Evolutionary conservation across 1,140 invertebrate genomes (phyloP).

Genomic region (Zelostemma sp.): DNA sequence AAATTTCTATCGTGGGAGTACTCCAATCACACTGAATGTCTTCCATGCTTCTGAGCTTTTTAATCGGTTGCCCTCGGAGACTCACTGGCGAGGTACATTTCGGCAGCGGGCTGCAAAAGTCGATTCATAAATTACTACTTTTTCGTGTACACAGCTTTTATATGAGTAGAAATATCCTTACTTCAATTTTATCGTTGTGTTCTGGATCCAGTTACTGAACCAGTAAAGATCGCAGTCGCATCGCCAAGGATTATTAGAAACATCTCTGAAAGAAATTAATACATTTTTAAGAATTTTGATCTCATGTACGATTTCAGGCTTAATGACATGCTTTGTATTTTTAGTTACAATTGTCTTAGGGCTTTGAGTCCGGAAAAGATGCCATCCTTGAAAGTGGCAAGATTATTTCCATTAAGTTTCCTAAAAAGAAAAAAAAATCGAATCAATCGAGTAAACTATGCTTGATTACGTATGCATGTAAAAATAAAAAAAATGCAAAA

Average conservation of each 20-base stretch:
- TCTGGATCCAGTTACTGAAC: slow-evolving; percentile 82
- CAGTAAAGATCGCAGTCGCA: slow-evolving; percentile 87
- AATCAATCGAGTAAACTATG: not conserved
- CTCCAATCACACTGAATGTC: slow-evolving; percentile 71
- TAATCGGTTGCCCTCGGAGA: slow-evolving; percentile 77
- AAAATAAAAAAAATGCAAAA: slow-evolving; percentile 8
- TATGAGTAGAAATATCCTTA: too few species aligned
- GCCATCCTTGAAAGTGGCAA: slow-evolving; percentile 61
- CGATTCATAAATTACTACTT: too few species aligned
- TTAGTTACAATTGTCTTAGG: slow-evolving; percentile 69
- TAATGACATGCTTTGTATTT: too few species aligned
- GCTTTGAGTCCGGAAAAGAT: slow-evolving; percentile 63
- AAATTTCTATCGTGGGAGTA: slow-evolving; percentile 73
- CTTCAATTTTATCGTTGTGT: slow-evolving; percentile 77
- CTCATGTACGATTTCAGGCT: too few species aligned
- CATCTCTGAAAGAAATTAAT: slow-evolving; percentile 73
- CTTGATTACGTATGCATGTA: not conserved
- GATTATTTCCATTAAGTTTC: slow-evolving; percentile 62
- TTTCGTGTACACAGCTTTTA: too few species aligned
- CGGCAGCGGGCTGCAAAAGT: slow-evolving; percentile 74
- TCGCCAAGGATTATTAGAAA: slow-evolving; percentile 82
- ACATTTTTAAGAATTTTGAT: slow-evolving; percentile 5
- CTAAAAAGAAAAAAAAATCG: slow-evolving; percentile 42
- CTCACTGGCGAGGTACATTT: slow-evolving; percentile 79
- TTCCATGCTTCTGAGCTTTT: slow-evolving; percentile 76